Percentiles rank a stretch among this genome's conserved stretches.
Evolutionary conservation across 2,797 vertebrate genomes (phyloP).

Genomic region (Gallinago solitaria): DNA sequence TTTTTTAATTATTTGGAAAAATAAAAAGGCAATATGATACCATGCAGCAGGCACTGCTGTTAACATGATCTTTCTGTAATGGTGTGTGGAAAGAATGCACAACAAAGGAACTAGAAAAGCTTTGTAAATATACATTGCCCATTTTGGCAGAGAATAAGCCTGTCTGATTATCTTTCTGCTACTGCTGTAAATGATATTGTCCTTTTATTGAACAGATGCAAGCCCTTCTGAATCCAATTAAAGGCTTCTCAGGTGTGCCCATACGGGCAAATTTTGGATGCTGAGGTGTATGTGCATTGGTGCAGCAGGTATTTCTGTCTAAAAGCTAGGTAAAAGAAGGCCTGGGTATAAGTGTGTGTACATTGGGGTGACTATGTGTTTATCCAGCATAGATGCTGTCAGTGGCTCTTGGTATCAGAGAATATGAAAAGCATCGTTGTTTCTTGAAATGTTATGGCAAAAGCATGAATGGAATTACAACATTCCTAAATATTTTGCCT

Average conservation of each 20-base stretch:
- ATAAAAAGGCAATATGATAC: neutral
- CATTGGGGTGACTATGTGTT: neutral
- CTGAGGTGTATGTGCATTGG: neutral
- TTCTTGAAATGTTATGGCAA: slow-evolving; percentile 26
- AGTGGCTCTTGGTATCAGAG: neutral
- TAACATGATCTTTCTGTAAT: slow-evolving; percentile 30
- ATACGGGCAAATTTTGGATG: neutral
- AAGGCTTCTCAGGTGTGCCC: slow-evolving; percentile 1
- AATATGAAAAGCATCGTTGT: slow-evolving; percentile 11
- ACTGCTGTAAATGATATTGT: neutral
- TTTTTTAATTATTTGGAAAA: neutral
- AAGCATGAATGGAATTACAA: slow-evolving; percentile 32
- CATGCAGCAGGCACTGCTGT: neutral
- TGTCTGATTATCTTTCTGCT: neutral
- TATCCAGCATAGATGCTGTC: neutral
- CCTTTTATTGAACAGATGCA: neutral
- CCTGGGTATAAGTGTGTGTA: too few species aligned
- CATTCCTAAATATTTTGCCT: slow-evolving; percentile 60
- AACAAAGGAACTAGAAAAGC: slow-evolving; percentile 36
- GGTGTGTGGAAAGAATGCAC: slow-evolving; percentile 36
- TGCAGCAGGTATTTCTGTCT: neutral
- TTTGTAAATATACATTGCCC: slow-evolving; percentile 21
- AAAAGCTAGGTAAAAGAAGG: neutral
- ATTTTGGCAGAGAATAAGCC: slow-evolving; percentile 13
- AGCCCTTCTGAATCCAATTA: neutral